Evolutionary conservation across 2,113 vertebrate species (phyloP).

Genomic region (Steatornis caripensis): DNA sequence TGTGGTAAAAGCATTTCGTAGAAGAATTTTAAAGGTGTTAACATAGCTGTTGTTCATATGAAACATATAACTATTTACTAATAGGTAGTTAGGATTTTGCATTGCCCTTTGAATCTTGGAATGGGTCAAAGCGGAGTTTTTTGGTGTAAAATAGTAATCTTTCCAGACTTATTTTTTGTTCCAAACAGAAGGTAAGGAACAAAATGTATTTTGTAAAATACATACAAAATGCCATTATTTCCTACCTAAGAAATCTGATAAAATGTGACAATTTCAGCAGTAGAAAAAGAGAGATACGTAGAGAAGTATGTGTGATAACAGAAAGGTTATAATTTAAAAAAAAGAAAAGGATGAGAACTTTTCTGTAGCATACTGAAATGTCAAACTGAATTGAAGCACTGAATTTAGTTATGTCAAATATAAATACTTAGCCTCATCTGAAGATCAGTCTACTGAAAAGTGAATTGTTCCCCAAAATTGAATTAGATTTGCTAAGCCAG

Average conservation of each 20-base stretch:
- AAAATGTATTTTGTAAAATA: neutral
- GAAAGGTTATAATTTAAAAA: neutral
- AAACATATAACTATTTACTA: neutral
- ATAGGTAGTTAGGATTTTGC: neutral
- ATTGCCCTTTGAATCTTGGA: neutral
- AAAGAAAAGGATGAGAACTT: neutral
- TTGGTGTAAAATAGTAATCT: neutral
- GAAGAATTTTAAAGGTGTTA: neutral
- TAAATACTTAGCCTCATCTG: neutral
- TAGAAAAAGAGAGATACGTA: neutral
- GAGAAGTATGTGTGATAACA: neutral
- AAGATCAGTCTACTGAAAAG: neutral
- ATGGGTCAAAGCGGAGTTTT: accelerated
- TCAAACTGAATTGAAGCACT: neutral
- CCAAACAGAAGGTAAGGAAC: neutral
- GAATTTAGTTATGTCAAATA: neutral
- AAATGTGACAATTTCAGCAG: neutral
- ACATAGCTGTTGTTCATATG: neutral
- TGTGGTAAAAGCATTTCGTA: neutral
- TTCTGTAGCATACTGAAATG: neutral
- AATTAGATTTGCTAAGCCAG: neutral
- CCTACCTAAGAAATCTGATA: neutral
- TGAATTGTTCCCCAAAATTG: neutral
- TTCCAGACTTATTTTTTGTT: neutral
- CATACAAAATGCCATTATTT: neutral